A percentile compares a stretch with the other conserved stretches of the same genome.
Evolutionary conservation across 2,888 invertebrate species (phyloP).

Genomic region (Trichopria drosophilae): DNA sequence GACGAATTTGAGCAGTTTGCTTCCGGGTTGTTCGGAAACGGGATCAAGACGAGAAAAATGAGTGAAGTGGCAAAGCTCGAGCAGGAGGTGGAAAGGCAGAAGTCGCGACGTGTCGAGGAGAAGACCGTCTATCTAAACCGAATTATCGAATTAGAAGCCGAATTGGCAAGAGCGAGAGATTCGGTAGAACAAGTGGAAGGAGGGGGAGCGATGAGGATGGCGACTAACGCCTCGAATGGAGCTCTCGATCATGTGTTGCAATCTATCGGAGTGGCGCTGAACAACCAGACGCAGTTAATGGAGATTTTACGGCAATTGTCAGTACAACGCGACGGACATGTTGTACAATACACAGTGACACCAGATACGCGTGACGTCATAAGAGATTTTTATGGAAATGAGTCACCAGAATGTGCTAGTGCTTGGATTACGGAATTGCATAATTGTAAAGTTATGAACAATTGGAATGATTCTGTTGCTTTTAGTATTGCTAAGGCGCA

Average conservation of each 20-base stretch:
- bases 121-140: no score
- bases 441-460: constrained; percentile 7
- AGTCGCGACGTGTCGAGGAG: not conserved
- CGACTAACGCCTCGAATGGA: not conserved
- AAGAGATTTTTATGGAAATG: constrained; percentile 18
- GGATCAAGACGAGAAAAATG: not conserved
- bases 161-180: not conserved
- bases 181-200: no score
- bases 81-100: not conserved
- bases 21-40: no score
- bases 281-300: not conserved
- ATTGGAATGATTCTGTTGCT: constrained; percentile 9
- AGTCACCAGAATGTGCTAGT: constrained; percentile 17
- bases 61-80: not conserved
- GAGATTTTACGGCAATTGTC: not conserved
- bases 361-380: not conserved
- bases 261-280: not conserved
- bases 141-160: not conserved
- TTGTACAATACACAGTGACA: not conserved
- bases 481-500: constrained; percentile 12
- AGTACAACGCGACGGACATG: not conserved
- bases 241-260: not conserved
- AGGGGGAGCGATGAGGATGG: no score
- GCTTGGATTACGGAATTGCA: constrained; percentile 14
- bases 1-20: not conserved